Evolutionary conservation across 2,888 invertebrate genomes (phyloP).

Genomic region (Campoplex nolae): DNA sequence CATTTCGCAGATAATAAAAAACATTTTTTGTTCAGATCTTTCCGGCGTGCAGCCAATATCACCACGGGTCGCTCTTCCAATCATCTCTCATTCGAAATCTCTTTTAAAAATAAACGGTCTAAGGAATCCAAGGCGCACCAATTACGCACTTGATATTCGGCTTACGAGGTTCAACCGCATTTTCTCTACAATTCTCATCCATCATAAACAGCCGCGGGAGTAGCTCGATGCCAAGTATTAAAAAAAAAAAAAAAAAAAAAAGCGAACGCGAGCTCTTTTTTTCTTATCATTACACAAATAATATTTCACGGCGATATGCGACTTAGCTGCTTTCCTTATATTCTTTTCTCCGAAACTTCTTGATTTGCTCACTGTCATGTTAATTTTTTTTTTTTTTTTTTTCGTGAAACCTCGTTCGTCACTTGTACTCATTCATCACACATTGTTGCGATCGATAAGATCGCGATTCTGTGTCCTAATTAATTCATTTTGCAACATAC

Average conservation of each 20-base stretch:
- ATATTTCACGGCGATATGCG: background rate
- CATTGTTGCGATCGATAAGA: slow-evolving; percentile 3
- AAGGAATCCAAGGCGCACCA: background rate
- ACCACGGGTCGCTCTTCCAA: background rate
- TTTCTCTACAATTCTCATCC: background rate
- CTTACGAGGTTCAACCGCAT: background rate
- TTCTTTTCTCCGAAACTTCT: background rate
- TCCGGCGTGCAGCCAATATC: background rate
- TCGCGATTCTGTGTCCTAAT: slow-evolving; percentile 30
- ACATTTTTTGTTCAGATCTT: background rate
- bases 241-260: no score
- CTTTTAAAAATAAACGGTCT: background rate
- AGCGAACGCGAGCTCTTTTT: no score
- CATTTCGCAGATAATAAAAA: background rate
- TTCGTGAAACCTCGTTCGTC: background rate
- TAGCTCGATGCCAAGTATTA: no score
- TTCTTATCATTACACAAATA: background rate
- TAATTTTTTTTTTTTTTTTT: slow-evolving; percentile 1
- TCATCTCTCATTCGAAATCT: background rate
- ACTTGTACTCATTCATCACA: background rate
- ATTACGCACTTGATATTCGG: background rate
- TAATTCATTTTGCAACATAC: slow-evolving; percentile 40
- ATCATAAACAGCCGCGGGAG: background rate
- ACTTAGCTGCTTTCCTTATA: background rate
- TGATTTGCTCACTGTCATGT: background rate